These are phyloP conservation scores for Lateolabrax maculatus DNA, from an alignment of 2,797 vertebrate species.

Conservation along the genomic window DNA sequence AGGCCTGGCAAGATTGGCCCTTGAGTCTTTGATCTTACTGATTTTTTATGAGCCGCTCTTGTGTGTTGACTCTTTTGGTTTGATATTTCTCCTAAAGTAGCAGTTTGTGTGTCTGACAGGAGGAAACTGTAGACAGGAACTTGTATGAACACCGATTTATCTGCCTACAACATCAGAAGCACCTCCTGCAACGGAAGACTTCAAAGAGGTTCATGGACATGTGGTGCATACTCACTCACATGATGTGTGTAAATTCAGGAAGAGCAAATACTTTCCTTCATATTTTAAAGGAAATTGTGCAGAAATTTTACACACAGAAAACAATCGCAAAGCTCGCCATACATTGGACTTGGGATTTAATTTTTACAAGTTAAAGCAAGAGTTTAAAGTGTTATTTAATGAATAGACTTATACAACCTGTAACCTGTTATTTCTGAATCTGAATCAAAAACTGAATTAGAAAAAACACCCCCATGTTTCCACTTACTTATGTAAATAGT, in stretches of 20 bases:
- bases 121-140: slow-evolving; percentile 76
- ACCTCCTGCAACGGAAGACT: slow-evolving; percentile 66
- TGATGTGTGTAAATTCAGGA: slow-evolving; percentile 30
- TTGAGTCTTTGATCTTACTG: not conserved
- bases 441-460: not conserved
- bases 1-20: not conserved
- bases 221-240: slow-evolving; percentile 56
- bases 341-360: not conserved
- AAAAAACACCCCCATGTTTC: not conserved
- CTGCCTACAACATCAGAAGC: slow-evolving; percentile 42
- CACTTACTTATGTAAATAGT: not conserved
- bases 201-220: slow-evolving; percentile 64
- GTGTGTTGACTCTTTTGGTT: slow-evolving; percentile 10
- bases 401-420: not conserved
- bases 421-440: not conserved
- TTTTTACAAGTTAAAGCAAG: not conserved
- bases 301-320: not conserved
- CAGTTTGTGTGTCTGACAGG: slow-evolving; percentile 23
- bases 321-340: not conserved
- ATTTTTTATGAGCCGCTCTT: not conserved
- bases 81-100: slow-evolving; percentile 20
- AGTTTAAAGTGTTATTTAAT: not conserved
- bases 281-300: slow-evolving; percentile 4
- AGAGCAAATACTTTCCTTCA: slow-evolving; percentile 12
- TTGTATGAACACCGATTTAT: slow-evolving; percentile 49